A percentile compares a stretch with the other conserved stretches of the same genome.
These are phyloP conservation scores for Danaus melanippus DNA, from an alignment of 1,140 invertebrate species.

Conservation along the genomic window DNA sequence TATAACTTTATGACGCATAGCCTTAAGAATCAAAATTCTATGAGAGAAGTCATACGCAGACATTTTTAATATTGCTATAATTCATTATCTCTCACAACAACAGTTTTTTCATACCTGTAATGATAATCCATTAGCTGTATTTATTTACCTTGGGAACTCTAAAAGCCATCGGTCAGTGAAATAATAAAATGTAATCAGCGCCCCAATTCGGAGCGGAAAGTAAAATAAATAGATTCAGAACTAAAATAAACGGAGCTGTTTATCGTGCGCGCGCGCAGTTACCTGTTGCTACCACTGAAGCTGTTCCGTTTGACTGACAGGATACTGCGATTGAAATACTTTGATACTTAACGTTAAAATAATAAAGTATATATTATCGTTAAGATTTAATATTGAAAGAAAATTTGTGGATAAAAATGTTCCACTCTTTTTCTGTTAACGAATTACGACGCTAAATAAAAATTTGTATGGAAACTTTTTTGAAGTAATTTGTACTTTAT, in stretches of 20 bases:
- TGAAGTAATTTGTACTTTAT: too few species aligned
- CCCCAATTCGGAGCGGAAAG: slow-evolving; percentile 29
- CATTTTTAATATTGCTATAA: too few species aligned
- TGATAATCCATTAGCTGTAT: not conserved
- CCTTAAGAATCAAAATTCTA: too few species aligned
- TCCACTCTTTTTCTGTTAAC: too few species aligned
- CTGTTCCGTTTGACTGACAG: slow-evolving; percentile 56
- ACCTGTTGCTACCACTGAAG: slow-evolving; percentile 65
- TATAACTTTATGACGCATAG: too few species aligned
- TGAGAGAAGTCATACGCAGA: too few species aligned
- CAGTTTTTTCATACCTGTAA: not conserved
- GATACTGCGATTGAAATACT: slow-evolving; percentile 9
- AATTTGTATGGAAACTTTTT: too few species aligned
- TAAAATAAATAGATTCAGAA: slow-evolving; percentile 61
- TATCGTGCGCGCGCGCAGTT: slow-evolving; percentile 35
- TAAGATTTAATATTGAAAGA: too few species aligned
- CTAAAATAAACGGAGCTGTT: slow-evolving; percentile 51
- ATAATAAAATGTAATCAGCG: slow-evolving; percentile 62
- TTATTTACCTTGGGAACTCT: not conserved
- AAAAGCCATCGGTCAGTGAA: slow-evolving; percentile 18
- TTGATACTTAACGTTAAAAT: slow-evolving; percentile 27
- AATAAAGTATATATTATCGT: not conserved
- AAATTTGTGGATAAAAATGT: too few species aligned
- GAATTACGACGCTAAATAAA: too few species aligned
- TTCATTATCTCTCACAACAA: too few species aligned